Evolutionary conservation across 2,797 vertebrate species (phyloP).

Genomic region (Pseudomugil tenellus): DNA sequence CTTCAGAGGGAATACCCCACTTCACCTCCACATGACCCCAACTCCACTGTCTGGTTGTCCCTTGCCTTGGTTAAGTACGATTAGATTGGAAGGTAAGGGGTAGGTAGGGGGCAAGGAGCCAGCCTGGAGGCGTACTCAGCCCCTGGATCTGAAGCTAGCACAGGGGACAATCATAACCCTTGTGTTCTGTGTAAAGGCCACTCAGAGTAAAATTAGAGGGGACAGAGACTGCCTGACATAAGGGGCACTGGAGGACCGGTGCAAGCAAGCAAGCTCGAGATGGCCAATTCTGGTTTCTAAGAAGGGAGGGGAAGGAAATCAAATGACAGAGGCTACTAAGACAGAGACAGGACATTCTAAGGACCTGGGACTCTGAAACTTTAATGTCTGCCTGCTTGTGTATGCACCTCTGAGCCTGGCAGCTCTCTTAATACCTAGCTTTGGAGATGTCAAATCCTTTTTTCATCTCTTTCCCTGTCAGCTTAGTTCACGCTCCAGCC

Average conservation of each 20-base stretch:
- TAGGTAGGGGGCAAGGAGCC: conserved; percentile 22
- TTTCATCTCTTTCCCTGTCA: conserved; percentile 72
- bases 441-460: conserved; percentile 73
- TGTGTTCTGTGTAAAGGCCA: conserved; percentile 68
- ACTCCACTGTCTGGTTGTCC: conserved; percentile 29
- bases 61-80: conserved; percentile 33
- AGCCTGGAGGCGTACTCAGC: conserved; percentile 52
- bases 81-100: conserved; percentile 31
- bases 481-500: conserved; percentile 67
- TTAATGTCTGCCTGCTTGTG: conserved; percentile 73
- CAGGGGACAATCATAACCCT: conserved; percentile 54
- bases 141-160: conserved; percentile 47
- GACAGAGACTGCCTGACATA: conserved; percentile 54
- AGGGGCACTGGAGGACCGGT: conserved; percentile 57
- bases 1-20: conserved; percentile 14
- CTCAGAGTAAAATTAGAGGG: conserved; percentile 51
- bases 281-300: conserved; percentile 40
- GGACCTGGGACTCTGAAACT: conserved; percentile 71
- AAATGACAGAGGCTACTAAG: conserved; percentile 16
- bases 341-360: conserved; percentile 58
- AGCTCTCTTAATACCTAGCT: conserved; percentile 76
- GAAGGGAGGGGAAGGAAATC: conserved; percentile 8
- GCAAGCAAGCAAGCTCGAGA: conserved; percentile 47
- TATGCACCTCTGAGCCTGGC: conserved; percentile 72
- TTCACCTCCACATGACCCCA: not conserved